phyloP scores from a whole-genome alignment of 2,113 vertebrate species.

The Pomatostomus ruficeps region DNA sequence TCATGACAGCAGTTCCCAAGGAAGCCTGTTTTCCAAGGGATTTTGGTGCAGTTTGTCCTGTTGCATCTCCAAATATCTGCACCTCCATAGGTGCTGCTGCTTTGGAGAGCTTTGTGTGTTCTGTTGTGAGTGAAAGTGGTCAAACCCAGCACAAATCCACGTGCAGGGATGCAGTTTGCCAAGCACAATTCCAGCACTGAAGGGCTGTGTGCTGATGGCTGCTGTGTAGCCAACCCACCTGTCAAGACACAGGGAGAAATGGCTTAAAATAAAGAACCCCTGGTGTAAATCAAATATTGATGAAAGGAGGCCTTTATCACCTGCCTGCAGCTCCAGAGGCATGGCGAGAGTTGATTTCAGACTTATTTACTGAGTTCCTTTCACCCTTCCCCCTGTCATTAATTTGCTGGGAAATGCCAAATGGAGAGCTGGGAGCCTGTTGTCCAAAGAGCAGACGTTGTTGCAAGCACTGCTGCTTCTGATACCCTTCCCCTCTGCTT shows the following conservation, averaged over 20 bases:
- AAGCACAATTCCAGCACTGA: neutral
- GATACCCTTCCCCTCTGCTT: neutral
- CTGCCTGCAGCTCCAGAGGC: neutral
- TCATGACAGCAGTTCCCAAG: neutral
- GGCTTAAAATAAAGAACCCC: slow-evolving; percentile 31
- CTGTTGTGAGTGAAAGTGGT: neutral
- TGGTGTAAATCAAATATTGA: slow-evolving; percentile 36
- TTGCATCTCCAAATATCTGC: neutral
- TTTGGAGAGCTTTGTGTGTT: neutral
- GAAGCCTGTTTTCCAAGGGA: neutral
- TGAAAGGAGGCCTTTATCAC: slow-evolving; percentile 33
- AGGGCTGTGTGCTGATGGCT: neutral
- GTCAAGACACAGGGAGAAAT: slow-evolving; percentile 9
- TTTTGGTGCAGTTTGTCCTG: neutral
- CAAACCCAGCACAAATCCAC: neutral
- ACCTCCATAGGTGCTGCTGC: neutral
- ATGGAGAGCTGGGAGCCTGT: neutral
- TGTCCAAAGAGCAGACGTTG: neutral
- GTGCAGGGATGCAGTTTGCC: neutral
- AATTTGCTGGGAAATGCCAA: slow-evolving; percentile 16
- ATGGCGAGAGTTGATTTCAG: neutral
- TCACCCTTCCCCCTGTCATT: slow-evolving; percentile 27
- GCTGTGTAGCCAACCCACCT: slow-evolving; percentile 6
- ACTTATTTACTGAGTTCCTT: slow-evolving; percentile 23
- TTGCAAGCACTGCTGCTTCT: neutral